Base-by-base conservation (phyloP, 2,113 vertebrate species). In the Lamprologus sp. region DNA sequence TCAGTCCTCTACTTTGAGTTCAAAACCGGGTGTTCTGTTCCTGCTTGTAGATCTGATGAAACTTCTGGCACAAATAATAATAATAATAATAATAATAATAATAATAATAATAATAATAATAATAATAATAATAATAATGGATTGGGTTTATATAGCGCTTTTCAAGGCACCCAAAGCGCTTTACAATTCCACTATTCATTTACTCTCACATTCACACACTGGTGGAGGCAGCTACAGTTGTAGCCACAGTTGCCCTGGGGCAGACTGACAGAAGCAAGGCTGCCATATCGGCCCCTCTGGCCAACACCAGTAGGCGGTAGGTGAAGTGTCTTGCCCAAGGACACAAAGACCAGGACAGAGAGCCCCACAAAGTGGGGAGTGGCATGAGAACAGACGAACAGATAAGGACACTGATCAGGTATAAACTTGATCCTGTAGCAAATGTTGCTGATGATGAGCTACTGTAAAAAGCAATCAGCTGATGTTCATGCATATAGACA, bases 391-490 rank as follows among this genome's bases (percentile, higher is more conserved):
- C 70, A 2, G 45, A 84, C 75, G 55, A 28, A 53, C 33, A 2
- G 51, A 35, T 55, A 23, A 45, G 45, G 58, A 12, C 15, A 68
- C 0, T 1, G 15, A 82, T 90, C 89, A 87, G 37, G 85, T 89
- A 70, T 47, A 65, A 86, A 93, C 87, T 79, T 87, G 92, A 91
- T 86, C 28, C 37, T 51, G 45, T 31, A 6, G 11, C 31, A 84
- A 12, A 45, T 56, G 26, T 37, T 70, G 54, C 65, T 80, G 14
- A 81, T 80, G n/a, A 37, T 65, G 10, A 65, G 19, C 19, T 15
- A 6, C 47, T 21, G 28, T 70, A 23, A 84, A 45, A 49, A 90
- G 45, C 23, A 83, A 91, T 37, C 15, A 31, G 15, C 58, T 63
- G 42, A 53, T 11, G 54, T 26, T 49, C 17, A 31, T 4, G 35